These are phyloP conservation scores for Platichthys stellatus DNA, from an alignment of 2,113 vertebrate genomes.

Conservation along the genomic window DNA sequence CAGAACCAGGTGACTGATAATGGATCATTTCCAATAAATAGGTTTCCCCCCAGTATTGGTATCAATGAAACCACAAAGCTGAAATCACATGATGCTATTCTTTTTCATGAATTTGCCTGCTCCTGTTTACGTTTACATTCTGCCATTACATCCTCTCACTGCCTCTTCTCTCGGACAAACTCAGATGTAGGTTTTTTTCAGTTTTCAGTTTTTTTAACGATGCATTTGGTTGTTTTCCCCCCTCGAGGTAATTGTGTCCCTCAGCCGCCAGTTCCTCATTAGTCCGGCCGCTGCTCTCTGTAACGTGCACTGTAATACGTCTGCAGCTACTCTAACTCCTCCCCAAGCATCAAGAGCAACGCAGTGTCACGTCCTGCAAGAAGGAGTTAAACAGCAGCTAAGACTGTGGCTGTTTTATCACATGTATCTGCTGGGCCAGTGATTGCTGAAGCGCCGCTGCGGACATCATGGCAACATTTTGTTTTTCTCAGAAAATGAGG, in stretches of 20 bases:
- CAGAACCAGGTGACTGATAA: constrained; percentile 3
- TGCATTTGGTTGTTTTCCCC: constrained; percentile 57
- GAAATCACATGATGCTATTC: constrained; percentile 32
- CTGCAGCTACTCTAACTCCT: constrained; percentile 68
- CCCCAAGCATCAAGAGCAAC: constrained; percentile 52
- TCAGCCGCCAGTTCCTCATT: constrained; percentile 58
- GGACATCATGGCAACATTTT: constrained; percentile 41
- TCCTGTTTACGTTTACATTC: constrained; percentile 57
- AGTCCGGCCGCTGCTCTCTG: constrained; percentile 63
- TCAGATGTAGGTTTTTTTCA: constrained; percentile 21
- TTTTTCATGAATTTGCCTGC: constrained; percentile 45
- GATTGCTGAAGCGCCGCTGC: constrained; percentile 59
- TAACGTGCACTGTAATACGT: constrained; percentile 54
- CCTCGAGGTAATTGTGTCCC: constrained; percentile 59
- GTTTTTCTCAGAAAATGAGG: constrained; percentile 60
- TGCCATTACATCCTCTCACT: constrained; percentile 44
- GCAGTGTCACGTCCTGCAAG: constrained; percentile 55
- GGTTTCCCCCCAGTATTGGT: not conserved
- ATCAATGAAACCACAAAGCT: not conserved
- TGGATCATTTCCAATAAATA: not conserved
- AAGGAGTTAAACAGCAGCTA: constrained; percentile 63
- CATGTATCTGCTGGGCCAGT: constrained; percentile 67
- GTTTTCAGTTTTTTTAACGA: constrained; percentile 11
- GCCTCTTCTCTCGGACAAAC: constrained; percentile 42
- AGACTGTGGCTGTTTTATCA: constrained; percentile 70